Evolutionary conservation across 2,113 vertebrate genomes (phyloP).

Genomic region (Piaya cayana): DNA sequence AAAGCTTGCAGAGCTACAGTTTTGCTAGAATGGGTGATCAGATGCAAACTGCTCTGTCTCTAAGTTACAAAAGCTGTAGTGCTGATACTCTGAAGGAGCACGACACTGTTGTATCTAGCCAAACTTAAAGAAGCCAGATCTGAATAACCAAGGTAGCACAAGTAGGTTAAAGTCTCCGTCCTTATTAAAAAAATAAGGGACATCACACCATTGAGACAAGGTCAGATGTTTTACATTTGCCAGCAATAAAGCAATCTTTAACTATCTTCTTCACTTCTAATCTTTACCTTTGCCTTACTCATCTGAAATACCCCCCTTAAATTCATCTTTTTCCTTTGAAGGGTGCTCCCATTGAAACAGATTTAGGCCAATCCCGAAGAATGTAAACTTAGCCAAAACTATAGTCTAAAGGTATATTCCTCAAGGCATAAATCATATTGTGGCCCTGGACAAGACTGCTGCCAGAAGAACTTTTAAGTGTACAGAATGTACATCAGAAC

Average conservation of each 20-base stretch:
- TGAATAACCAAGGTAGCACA: not conserved
- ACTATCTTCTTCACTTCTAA: not conserved
- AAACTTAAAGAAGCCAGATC: not conserved
- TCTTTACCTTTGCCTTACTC: not conserved
- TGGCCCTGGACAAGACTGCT: not conserved
- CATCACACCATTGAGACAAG: not conserved
- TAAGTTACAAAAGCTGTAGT: not conserved
- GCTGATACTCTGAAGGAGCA: not conserved
- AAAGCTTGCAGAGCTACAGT: not conserved
- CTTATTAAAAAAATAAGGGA: not conserved
- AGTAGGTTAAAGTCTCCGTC: not conserved
- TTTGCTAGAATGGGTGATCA: not conserved
- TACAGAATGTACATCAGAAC: not conserved
- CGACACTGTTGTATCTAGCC: accelerated
- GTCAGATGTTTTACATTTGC: not conserved
- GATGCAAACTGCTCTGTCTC: not conserved
- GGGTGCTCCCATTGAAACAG: not conserved
- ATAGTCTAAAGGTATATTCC: not conserved
- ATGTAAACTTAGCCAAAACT: not conserved
- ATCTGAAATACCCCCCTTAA: not conserved
- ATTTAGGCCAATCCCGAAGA: not conserved
- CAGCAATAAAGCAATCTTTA: not conserved
- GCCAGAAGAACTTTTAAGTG: not conserved
- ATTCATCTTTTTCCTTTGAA: not conserved
- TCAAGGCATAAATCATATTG: not conserved